Base-by-base conservation (phyloP, 2,888 invertebrate species). In the Rhagophthalmus giganteus region DNA sequence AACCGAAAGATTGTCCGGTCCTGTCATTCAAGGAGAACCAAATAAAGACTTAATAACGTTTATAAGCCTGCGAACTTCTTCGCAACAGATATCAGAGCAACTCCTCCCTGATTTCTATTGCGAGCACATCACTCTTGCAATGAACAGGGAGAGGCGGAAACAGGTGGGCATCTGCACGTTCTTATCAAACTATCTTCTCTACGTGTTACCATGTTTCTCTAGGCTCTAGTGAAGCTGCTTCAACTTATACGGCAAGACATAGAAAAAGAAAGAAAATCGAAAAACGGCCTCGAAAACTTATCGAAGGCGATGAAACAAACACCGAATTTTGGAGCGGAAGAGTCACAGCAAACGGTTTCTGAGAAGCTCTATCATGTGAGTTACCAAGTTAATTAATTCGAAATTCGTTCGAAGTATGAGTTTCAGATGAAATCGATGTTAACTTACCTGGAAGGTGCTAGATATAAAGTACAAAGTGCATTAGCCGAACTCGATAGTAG, bases 91-190 rank as follows among this genome's bases (percentile, higher is more conserved):
- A 35, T 78, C 83, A 6, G 94, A 95, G 68, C 94, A 95, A 73
- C 78, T 94, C 40, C 76, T 96, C 55, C 92, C 95, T 0, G 94
- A 95, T 75, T 94, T 94, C 78, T 95, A 94, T 76, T 94, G 95
- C 64, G 95, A 96, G 72, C 95, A 96, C 75, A 87, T 90, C 58
- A 91, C 91, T 1, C 81, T 94, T 63, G 90, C 90, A 15, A 95
- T 96, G 94, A 94, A 95, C 73, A 80, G 86, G 41, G 94, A 94
- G 67, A 78, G 95, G 54, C 81, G 95, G 65, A 91, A 90, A 76
- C 88, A 90, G 77, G 86, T 85, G 64, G 56, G 56, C 46, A 16
- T 38, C 31, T 14, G 8, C 11, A n/a, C n/a, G n/a, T n/a, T n/a
- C n/a, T n/a, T n/a, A n/a, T n/a, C n/a, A n/a, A n/a, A n/a, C n/a